Base-by-base conservation (phyloP, 2,888 invertebrate genomes). In the Drosophila sordidula region DNA sequence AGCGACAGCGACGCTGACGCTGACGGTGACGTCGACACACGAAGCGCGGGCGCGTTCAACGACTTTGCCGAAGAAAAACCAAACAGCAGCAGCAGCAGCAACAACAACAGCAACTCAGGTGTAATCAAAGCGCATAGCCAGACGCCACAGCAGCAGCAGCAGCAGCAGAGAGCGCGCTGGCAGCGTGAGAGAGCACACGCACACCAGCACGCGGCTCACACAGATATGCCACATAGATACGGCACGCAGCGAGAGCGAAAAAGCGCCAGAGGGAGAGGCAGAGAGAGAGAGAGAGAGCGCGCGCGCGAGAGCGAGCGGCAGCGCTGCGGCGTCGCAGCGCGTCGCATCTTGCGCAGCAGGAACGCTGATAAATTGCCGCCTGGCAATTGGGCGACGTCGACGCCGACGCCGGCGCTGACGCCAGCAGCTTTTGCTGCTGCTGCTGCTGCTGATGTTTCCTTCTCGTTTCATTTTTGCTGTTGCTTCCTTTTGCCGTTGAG, bases 321-420 rank as follows among this genome's bases (percentile, higher is more conserved):
- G 69, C 54, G 72, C 72, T 52, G 54, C 66, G 22, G 29, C 56
- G 72, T 26, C 47, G 54, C 18, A 16, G 11, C 51, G 49, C 79
- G 79, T 66, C 68, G 61, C 82, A 81, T 78, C 82, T 59, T 67
- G 66, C 54, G 42, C 61, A 52, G 50, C 61, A 65, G 71, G 61
- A 69, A 68, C 56, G 63, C 87, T 90, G 88, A 88, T 89, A 89
- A 89, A 89, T 82, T 88, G 79, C 88, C 52, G 87, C 74, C 70
- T 80, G 71, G 87, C 75, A 87, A 90, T 89, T 89, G 89, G 87
- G 78, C 75, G 70, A 67, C 62, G 56, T 44, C 57, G 44, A 47
- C 73, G 18, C 8, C 45, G 45, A 38, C 54, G 41, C 16, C 41
- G 41, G 16, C 67, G 66, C 6, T 29, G 18, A 25, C 66, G 58